Conservation (phyloP, 2,797 vertebrate genomes). For the Pygocentrus nattereri region DNA sequence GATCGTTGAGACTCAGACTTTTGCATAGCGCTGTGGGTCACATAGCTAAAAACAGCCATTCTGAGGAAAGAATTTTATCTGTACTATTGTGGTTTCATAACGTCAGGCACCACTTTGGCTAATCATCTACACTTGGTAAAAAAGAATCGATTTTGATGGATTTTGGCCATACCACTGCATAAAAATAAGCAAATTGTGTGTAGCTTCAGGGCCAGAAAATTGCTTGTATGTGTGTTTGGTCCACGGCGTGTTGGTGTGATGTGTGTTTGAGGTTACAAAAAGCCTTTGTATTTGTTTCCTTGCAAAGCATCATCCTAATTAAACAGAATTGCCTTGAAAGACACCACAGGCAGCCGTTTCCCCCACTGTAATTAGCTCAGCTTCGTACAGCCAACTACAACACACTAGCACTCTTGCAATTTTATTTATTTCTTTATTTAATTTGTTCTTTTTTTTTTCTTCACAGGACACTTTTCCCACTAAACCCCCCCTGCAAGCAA, state of each 20-base stretch:
- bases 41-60: no score
- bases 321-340: conserved; percentile 69
- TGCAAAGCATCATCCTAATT: conserved; percentile 70
- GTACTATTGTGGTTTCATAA: no score
- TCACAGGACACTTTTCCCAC: conserved; percentile 36
- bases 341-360: conserved; percentile 65
- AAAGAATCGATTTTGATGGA: no score
- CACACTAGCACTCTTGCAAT: conserved; percentile 41
- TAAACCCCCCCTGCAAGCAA: conserved; percentile 44
- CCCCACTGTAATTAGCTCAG: conserved; percentile 69
- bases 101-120: no score
- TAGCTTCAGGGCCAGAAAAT: no score
- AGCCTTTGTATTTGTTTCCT: conserved; percentile 36
- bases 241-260: not conserved
- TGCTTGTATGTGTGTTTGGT: conserved; percentile 23
- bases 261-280: conserved; percentile 42
- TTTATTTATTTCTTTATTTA: not conserved
- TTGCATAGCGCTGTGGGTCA: no score
- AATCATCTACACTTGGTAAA: no score
- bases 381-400: conserved; percentile 59
- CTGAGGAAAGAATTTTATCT: no score
- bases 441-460: not conserved
- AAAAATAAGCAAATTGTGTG: no score
- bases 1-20: no score
- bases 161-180: no score